Base-by-base conservation (phyloP, 1,140 invertebrate species). In the Rhagoletis pomonella region DNA sequence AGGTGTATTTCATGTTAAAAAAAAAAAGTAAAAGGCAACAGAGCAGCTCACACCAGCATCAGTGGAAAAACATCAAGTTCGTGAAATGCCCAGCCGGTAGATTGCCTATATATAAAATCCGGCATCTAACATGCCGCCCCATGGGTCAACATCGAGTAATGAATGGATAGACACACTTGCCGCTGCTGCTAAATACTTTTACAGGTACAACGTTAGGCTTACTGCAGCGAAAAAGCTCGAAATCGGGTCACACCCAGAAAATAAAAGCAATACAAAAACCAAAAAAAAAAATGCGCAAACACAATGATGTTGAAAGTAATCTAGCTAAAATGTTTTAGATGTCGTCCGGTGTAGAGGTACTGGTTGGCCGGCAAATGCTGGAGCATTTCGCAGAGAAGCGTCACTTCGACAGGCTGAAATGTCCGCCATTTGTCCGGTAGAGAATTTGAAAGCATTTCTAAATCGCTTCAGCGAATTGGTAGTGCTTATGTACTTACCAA, bases 311-410 rank as follows among this genome's bases (percentile, higher is more conserved):
- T 62, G 44, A 77, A 77, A 77, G 10, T 50, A 77, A 77, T 77
- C 69, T 47, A 6, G 69, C 69, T 50, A 77, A 55, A 77, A 77
- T 50, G 47, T 77, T 77, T 55, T 19, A 50, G 69, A 47, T 77
- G 47, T 6, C 17, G 2, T 0, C 42, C 69, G 50, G 10, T 44
- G 39, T 44, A 12, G 60, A 12, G 58, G 6, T 1, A 12, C 6
- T 7, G 58, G 58, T 29, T 29, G 29, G 29, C 29, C 50, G 50
- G 50, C 50, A 55, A 55, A 10, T 55, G 50, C 50, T 55, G 5
- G 50, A 55, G 0, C 50, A 7, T 55, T 10, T 10, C 50, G 3
- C 50, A 55, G 50, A 55, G 50, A 55, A 55, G 10, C 10, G 50
- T 10, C 50, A 55, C 29, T 29, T 29, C 5, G 50, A 55, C 5